Percentiles rank a stretch among this genome's conserved stretches.
Conservation (phyloP, 2,797 vertebrate species). For the Darevskia mixta region DNA sequence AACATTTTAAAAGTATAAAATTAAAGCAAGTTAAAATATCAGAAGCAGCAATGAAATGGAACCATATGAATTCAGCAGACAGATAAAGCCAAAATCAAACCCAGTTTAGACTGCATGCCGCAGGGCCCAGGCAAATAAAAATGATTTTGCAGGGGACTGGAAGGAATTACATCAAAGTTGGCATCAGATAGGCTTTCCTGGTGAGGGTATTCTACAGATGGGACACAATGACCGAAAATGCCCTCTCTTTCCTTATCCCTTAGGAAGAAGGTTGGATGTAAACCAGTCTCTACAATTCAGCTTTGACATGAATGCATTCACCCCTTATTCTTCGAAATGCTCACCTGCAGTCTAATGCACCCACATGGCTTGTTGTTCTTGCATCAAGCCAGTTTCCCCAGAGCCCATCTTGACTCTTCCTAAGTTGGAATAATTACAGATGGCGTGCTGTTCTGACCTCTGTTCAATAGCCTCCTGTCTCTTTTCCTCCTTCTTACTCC, state of each 20-base stretch:
- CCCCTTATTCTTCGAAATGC: background rate
- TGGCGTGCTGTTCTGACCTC: constrained; percentile 66
- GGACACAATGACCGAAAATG: background rate
- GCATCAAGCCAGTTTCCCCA: background rate
- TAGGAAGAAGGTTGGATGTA: background rate
- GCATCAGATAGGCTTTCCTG: background rate
- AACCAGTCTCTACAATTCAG: background rate
- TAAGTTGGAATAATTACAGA: constrained; percentile 69
- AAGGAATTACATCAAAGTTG: background rate
- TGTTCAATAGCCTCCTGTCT: constrained; percentile 43
- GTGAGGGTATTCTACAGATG: background rate
- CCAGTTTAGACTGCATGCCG: background rate
- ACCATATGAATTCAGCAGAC: background rate
- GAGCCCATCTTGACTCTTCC: constrained; percentile 65
- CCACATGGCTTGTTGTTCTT: background rate
- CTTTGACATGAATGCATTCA: background rate
- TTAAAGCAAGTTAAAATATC: background rate
- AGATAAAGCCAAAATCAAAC: background rate
- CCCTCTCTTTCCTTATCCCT: background rate
- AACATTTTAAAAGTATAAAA: background rate
- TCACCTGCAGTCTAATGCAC: background rate
- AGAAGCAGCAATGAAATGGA: background rate
- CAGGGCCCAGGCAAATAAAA: background rate
- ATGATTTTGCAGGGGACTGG: background rate
- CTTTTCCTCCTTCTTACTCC: constrained; percentile 34